Base-by-base conservation (phyloP, 2,888 invertebrate species). In the Campoplex capitator region DNA sequence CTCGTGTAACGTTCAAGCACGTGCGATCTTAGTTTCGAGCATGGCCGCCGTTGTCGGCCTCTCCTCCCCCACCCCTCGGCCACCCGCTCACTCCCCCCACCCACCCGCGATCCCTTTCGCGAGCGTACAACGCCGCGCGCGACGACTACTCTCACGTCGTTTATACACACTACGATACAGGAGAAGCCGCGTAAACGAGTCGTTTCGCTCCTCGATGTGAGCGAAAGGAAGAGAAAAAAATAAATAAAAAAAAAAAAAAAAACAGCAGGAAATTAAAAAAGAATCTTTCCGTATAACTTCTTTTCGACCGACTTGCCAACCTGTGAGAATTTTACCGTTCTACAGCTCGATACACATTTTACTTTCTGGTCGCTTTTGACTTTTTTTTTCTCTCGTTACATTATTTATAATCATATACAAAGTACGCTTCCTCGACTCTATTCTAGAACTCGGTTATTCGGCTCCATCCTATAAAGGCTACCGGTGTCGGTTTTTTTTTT, bases 21-120 rank as follows among this genome's bases (percentile, higher is more conserved):
- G 91, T 90, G 91, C 89, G 90, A 88, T 87, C 89, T 83, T 87
- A 87, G 88, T 84, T 88, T 88, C 88, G 87, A 91, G 90, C 90
- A 91, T 91, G 90, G 90, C 90, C 74, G 89, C 89, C 85, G 84
- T 86, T 89, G 87, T 73, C 83, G 85, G 74, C 82, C 85, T 54
- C 75, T 51, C 79, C 73, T 58, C 23, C 45, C 62, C 58, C 18
- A 23, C 68, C n/a, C 18, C 81, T 73, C 16, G 62, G 51, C 68
- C 68, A 56, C 75, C 65, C 68, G 54, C 38, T 42, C 65, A 62
- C 51, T 70, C 67, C 71, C 42, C 65, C 48, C 65, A 45, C 73
- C 78, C 70, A 38, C 58, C 58, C 13, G 45, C 71, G 35, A 62
- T 32, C 32, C 62, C 62, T 62, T 62, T 56, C 75, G 82, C 74